These are phyloP conservation scores for Agapornis canus DNA, from an alignment of 2,797 vertebrate species.

Conservation along the genomic window DNA sequence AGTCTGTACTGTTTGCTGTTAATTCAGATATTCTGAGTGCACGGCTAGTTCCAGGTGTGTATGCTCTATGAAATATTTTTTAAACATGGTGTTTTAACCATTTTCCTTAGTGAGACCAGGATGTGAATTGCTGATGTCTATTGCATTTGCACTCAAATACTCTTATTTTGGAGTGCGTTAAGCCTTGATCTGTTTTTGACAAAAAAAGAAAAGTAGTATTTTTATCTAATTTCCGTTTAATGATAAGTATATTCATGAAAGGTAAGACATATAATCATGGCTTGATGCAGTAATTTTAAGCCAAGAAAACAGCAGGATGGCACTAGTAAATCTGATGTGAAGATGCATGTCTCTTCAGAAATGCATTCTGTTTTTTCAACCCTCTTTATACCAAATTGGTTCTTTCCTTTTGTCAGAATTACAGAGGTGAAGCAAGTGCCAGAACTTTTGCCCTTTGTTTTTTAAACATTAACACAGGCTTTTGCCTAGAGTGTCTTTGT, in stretches of 20 bases:
- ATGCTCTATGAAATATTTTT: not conserved
- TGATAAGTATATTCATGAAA: conserved; percentile 23
- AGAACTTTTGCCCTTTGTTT: not conserved
- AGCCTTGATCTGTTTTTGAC: conserved; percentile 55
- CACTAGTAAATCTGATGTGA: conserved; percentile 39
- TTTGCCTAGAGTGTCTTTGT: conserved; percentile 20
- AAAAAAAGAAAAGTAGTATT: conserved; percentile 35
- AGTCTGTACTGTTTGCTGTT: not conserved
- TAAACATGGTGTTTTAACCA: not conserved
- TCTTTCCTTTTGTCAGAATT: conserved; percentile 16
- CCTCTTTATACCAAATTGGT: not conserved
- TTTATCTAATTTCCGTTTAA: conserved; percentile 49
- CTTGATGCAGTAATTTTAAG: conserved; percentile 51
- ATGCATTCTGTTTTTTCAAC: not conserved
- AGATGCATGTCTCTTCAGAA: conserved; percentile 24
- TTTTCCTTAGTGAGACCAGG: conserved; percentile 17
- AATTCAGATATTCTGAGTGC: not conserved
- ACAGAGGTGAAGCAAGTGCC: conserved; percentile 1
- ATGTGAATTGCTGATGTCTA: conserved; percentile 1
- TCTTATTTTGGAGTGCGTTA: conserved; percentile 24
- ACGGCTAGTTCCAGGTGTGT: not conserved
- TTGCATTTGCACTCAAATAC: conserved; percentile 57
- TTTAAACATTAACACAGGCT: not conserved
- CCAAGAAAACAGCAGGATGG: conserved; percentile 40
- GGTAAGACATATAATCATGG: conserved; percentile 24